Evolutionary conservation across 2,113 vertebrate genomes (phyloP), one percentile per base, ranked within the genome.

Genomic region (Poecile atricapillus): DNA sequence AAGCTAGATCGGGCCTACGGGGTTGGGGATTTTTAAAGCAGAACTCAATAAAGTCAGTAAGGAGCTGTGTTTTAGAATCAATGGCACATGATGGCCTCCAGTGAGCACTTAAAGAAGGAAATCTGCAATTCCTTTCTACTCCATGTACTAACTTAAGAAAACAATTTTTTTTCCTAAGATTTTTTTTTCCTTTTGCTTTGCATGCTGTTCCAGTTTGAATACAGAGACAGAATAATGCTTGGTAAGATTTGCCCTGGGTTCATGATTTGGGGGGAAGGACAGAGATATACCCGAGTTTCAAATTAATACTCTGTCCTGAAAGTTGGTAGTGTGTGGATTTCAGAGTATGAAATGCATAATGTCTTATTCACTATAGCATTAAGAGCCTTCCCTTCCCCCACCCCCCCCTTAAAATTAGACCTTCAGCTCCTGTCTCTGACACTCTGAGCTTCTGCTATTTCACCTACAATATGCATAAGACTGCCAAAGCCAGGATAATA

Each of bases 11-110:
- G 2, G 91, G 91, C 93, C 92, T 93, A 69, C 8, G 49, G 31
- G 2, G 4, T 33, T 69, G 30, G 20, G 23, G 0, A 4, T 64
- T 71, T 83, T 75, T 87, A 17, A 74, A 90, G 71, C 49, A 92
- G 39, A 85, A 76, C 55, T 93, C 44, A 60, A 56, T 87, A 68
- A 92, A 94, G 70, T 88, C 83, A 76, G 71, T 44, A 76, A 89
- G 63, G 56, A 92, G 43, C 60, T 78, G 63, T 89, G 90, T 74
- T 95, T 97, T 89, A 87, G 93, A 96, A 92, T 82, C 83, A 70
- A 44, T 74, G 78, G 59, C 58, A 91, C 39, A 23, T 82, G 84
- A 92, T 79, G 50, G 67, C 70, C 83, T 89, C 77, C 50, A 86
- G 64, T 62, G 78, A 96, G 47, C 69, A 55, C 46, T 87, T 83